Conservation (phyloP, 1,140 invertebrate species). For the Pollicipes pollicipes region DNA sequence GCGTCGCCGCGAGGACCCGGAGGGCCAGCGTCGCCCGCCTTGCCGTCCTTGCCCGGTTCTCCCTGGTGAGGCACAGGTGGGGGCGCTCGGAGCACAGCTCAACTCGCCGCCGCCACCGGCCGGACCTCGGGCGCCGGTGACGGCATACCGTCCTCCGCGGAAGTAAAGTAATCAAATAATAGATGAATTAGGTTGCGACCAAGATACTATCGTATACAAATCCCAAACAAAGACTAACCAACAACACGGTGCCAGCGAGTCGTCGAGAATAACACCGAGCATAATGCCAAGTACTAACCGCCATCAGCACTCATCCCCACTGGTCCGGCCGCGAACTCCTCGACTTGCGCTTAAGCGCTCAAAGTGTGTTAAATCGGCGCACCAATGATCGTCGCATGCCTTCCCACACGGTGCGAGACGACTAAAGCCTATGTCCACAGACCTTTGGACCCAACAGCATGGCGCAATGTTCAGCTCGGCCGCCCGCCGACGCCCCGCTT, state of each 20-base stretch:
- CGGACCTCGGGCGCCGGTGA: too few species aligned
- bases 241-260: too few species aligned
- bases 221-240: constrained; percentile 3
- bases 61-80: constrained; percentile 33
- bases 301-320: too few species aligned
- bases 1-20: constrained; percentile 53
- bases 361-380: too few species aligned
- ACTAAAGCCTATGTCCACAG: background rate
- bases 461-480: too few species aligned
- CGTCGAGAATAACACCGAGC: too few species aligned
- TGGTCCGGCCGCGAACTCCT: too few species aligned
- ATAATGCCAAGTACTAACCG: too few species aligned
- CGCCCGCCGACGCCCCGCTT: background rate
- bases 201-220: background rate
- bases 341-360: too few species aligned
- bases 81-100: background rate
- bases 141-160: too few species aligned
- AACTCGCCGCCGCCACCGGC: background rate
- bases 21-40: constrained; percentile 43
- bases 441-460: too few species aligned
- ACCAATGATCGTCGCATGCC: background rate
- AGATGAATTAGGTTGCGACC: constrained; percentile 13
- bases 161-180: background rate
- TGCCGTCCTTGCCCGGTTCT: constrained; percentile 60
- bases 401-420: background rate